phyloP scores from a whole-genome alignment of 2,797 vertebrate species.

The Catharus ustulatus region DNA sequence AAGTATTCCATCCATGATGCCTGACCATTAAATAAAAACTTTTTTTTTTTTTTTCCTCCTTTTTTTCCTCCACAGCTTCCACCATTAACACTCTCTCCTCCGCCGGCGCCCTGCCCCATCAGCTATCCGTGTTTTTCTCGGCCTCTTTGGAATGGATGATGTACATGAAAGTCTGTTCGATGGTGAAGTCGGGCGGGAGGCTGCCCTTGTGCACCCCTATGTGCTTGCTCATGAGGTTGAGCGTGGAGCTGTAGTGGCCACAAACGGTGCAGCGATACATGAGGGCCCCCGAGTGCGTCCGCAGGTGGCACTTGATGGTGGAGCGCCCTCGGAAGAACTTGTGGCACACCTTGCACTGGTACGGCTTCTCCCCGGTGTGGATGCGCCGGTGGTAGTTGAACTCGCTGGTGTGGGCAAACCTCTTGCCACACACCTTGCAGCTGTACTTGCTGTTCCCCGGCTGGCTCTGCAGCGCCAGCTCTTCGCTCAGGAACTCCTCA shows the following conservation, averaged over 20 bases:
- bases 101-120: conserved; percentile 67
- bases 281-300: conserved; percentile 95
- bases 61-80: not conserved
- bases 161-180: conserved; percentile 99
- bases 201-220: conserved; percentile 95
- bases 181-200: conserved; percentile 93
- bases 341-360: conserved; percentile 97
- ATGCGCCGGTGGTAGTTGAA: conserved; percentile 98
- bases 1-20: conserved; percentile 27
- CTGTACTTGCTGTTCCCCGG: conserved; percentile 85
- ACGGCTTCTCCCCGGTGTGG: conserved; percentile 96
- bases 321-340: conserved; percentile 97
- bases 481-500: conserved; percentile 81
- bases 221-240: conserved; percentile 96
- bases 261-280: conserved; percentile 98
- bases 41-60: too few relatives aligned
- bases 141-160: conserved; percentile 97
- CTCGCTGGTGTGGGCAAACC: conserved; percentile 97
- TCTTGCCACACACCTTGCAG: conserved; percentile 94
- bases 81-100: not conserved
- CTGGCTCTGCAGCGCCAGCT: conserved; percentile 72
- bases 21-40: conserved; percentile 11
- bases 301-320: conserved; percentile 98
- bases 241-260: conserved; percentile 94
- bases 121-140: conserved; percentile 84